phyloP scores from a whole-genome alignment of 2,113 vertebrate genomes.

The Phasianus colchicus region DNA sequence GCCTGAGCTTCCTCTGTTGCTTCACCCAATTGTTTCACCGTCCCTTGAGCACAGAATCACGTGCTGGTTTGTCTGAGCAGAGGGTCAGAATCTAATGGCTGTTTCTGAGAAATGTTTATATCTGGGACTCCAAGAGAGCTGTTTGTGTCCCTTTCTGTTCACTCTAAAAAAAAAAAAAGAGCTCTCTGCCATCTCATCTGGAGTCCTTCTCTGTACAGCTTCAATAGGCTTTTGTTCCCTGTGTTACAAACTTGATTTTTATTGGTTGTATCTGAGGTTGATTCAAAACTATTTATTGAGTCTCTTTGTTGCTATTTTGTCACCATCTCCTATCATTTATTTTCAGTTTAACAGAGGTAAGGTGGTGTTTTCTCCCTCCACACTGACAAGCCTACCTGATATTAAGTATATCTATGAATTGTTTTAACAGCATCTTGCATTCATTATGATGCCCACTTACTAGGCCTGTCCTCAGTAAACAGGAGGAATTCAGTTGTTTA shows the following conservation, averaged over 20 bases:
- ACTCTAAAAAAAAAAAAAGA: background rate
- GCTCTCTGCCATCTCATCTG: background rate
- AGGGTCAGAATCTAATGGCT: background rate
- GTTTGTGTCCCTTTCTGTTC: background rate
- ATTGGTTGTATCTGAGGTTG: background rate
- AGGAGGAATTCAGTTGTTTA: background rate
- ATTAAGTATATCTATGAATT: background rate
- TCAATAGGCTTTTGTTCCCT: background rate
- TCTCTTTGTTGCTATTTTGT: background rate
- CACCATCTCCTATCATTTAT: background rate
- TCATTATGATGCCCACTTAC: background rate
- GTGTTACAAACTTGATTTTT: background rate
- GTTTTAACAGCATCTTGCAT: background rate
- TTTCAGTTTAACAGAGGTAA: background rate
- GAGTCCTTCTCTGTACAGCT: background rate
- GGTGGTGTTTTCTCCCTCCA: background rate
- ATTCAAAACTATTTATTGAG: background rate
- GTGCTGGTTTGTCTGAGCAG: background rate
- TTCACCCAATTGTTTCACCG: background rate
- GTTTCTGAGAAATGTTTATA: slow-evolving; percentile 39
- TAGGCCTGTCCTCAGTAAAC: background rate
- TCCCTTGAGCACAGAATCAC: background rate
- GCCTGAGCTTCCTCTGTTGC: background rate
- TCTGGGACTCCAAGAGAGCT: background rate
- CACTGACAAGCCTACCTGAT: background rate